A percentile compares a stretch with the other conserved stretches of the same genome.
Conservation (phyloP, 2,113 vertebrate species). For the Pterocles burchelli region DNA sequence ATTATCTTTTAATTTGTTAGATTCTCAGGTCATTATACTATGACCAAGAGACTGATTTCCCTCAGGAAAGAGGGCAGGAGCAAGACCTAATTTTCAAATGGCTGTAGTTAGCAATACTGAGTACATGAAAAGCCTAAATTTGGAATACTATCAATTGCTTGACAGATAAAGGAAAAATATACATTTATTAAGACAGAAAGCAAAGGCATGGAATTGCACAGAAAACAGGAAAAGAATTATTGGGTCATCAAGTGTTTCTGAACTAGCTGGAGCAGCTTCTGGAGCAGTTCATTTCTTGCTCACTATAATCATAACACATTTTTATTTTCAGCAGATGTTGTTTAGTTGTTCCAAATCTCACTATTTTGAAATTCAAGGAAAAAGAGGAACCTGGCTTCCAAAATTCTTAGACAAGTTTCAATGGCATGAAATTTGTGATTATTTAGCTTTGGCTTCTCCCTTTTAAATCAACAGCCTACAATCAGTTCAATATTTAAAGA, state of each 20-base stretch:
- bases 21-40: neutral
- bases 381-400: conserved; percentile 14
- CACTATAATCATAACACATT: neutral
- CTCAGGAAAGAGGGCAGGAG: neutral
- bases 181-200: neutral
- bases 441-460: neutral
- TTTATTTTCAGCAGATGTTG: conserved; percentile 46
- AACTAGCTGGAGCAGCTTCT: neutral
- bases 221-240: conserved; percentile 6
- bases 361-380: conserved; percentile 10
- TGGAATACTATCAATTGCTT: neutral
- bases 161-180: neutral
- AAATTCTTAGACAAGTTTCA: neutral
- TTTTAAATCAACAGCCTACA: neutral
- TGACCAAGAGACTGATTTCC: neutral
- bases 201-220: neutral
- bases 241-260: neutral
- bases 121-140: neutral
- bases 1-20: neutral
- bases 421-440: neutral
- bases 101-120: neutral
- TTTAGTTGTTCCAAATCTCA: neutral
- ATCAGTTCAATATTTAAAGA: neutral
- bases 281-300: neutral
- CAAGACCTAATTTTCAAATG: neutral